These are phyloP conservation scores for Scaeva pyrastri DNA, from an alignment of 2,888 invertebrate genomes.

Conservation along the genomic window DNA sequence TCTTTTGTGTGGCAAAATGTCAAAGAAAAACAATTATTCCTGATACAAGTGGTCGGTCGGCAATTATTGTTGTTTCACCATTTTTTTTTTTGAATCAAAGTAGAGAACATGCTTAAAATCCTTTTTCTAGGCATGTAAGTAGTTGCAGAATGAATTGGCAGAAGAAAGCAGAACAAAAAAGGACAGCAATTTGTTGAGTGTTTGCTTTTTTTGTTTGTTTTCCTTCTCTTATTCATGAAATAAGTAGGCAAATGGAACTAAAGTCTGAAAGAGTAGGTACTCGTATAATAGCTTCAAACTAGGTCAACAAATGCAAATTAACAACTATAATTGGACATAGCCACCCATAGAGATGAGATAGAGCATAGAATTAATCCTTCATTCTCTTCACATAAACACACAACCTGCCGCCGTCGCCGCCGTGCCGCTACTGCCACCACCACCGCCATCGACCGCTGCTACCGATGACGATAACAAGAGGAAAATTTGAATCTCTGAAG, in stretches of 20 bases:
- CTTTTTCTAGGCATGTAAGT: background rate
- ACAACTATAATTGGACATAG: conserved; percentile 67
- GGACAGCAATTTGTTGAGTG: conserved; percentile 50
- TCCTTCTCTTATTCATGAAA: background rate
- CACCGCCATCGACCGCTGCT: no score
- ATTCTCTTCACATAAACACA: background rate
- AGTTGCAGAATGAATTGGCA: background rate
- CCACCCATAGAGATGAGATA: conserved; percentile 20
- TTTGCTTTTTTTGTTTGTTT: conserved; percentile 23
- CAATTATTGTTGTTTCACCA: conserved; percentile 11
- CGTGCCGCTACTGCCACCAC: no score
- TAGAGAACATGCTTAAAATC: background rate
- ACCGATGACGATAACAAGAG: conserved; percentile 12
- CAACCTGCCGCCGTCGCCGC: no score
- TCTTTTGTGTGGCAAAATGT: conserved; percentile 25
- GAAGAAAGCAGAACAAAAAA: background rate
- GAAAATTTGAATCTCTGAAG: conserved; percentile 35
- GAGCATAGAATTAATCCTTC: background rate
- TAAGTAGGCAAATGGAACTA: conserved; percentile 65
- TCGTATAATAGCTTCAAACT: conserved; percentile 47
- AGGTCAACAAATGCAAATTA: conserved; percentile 72
- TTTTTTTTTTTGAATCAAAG: background rate
- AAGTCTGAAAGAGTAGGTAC: conserved; percentile 16
- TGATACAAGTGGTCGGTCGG: conserved; percentile 31
- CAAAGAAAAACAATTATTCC: conserved; percentile 39